Percentiles rank a stretch among this genome's conserved stretches.
Conservation (phyloP, 2,797 vertebrate genomes). For the Hyperoplus immaculatus region DNA sequence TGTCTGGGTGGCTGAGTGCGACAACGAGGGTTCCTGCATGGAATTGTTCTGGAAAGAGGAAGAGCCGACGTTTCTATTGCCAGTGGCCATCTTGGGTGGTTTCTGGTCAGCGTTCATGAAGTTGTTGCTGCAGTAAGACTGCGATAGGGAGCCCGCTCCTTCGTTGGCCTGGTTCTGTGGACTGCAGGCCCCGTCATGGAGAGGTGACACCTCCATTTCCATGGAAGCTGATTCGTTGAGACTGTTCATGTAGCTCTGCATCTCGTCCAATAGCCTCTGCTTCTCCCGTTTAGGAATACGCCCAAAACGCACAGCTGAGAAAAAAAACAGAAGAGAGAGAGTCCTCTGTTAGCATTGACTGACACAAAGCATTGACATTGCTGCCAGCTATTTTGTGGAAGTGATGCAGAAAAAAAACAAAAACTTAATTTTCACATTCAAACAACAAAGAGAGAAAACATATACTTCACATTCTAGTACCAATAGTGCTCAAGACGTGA, state of each 20-base stretch:
- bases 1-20: constrained; percentile 36
- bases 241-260: constrained; percentile 90
- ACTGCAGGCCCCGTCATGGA: constrained; percentile 73
- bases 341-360: constrained; percentile 48
- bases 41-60: constrained; percentile 63
- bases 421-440: constrained; percentile 12
- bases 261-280: constrained; percentile 88
- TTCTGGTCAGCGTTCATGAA: constrained; percentile 78
- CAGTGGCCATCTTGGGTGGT: constrained; percentile 74
- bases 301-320: constrained; percentile 88
- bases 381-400: constrained; percentile 24
- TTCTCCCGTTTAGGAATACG: constrained; percentile 90
- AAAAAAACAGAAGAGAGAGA: constrained; percentile 25
- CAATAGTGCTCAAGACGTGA: constrained; percentile 4
- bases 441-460: background rate
- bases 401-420: background rate
- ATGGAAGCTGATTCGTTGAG: constrained; percentile 84
- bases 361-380: background rate
- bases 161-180: constrained; percentile 75
- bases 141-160: constrained; percentile 64
- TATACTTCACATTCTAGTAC: constrained; percentile 1
- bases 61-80: constrained; percentile 59
- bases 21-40: constrained; percentile 59
- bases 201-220: constrained; percentile 80
- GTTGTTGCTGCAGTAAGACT: constrained; percentile 77